Evolutionary conservation across 2,113 vertebrate genomes (phyloP).

Genomic region (Origma solitaria): DNA sequence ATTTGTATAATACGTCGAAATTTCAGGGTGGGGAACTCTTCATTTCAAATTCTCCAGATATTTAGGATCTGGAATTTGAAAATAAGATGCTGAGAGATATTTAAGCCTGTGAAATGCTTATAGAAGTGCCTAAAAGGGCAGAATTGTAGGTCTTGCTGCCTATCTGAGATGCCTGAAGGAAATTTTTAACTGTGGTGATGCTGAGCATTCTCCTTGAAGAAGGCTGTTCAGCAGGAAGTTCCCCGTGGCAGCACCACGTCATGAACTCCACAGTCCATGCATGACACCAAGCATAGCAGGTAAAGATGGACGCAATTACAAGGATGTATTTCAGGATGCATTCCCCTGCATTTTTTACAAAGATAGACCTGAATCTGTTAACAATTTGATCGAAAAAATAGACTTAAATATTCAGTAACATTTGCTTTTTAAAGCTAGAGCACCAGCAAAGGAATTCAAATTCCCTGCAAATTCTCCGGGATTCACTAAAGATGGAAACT

Average conservation of each 20-base stretch:
- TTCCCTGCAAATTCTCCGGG: not conserved
- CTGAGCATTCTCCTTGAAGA: not conserved
- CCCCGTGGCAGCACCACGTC: not conserved
- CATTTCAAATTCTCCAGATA: not conserved
- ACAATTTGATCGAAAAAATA: not conserved
- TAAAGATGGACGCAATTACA: not conserved
- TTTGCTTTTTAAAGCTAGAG: not conserved
- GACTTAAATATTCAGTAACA: not conserved
- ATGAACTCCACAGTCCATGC: not conserved
- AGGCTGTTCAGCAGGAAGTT: not conserved
- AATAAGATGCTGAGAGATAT: not conserved
- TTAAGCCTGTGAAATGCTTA: not conserved
- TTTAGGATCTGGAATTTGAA: not conserved
- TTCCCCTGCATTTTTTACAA: not conserved
- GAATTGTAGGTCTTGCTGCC: not conserved
- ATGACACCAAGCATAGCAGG: not conserved
- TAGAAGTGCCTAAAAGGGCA: not conserved
- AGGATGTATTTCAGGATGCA: not conserved
- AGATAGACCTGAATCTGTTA: not conserved
- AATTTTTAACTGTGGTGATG: not conserved
- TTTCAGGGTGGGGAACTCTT: not conserved
- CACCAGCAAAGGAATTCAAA: not conserved
- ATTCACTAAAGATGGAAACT: not conserved
- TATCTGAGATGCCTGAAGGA: not conserved
- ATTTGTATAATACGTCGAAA: accelerated